phyloP scores from a whole-genome alignment of 2,113 vertebrate genomes.

The Oreamnos americanus region DNA sequence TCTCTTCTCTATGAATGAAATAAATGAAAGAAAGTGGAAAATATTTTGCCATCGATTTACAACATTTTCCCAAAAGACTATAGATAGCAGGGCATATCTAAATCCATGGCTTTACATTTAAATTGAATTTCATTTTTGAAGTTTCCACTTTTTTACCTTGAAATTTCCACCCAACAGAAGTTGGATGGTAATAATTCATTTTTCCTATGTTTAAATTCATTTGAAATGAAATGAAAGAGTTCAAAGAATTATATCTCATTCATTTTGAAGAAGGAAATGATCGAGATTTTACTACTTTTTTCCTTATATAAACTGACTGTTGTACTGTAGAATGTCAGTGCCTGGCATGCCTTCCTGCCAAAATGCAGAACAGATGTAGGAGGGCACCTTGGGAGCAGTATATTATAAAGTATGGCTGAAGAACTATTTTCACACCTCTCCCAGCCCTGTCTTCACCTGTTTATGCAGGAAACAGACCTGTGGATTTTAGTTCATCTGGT shows the following conservation, averaged over 20 bases:
- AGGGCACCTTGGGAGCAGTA: constrained; percentile 61
- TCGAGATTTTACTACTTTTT: not conserved
- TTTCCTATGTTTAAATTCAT: not conserved
- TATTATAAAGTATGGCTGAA: constrained; percentile 52
- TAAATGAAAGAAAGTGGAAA: not conserved
- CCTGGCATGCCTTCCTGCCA: constrained; percentile 34
- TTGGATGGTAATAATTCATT: not conserved
- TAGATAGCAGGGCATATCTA: not conserved
- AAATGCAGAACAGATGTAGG: constrained; percentile 70
- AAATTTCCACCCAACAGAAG: not conserved
- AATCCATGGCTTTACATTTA: not conserved
- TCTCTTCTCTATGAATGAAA: not conserved
- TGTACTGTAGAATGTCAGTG: not conserved
- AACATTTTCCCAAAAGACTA: not conserved
- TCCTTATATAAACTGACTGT: not conserved
- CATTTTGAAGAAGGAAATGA: not conserved
- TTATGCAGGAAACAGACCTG: constrained; percentile 68
- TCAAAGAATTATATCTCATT: not conserved
- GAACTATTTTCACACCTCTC: constrained; percentile 56
- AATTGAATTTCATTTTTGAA: constrained; percentile 19
- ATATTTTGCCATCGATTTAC: not conserved
- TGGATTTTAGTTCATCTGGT: constrained; percentile 60
- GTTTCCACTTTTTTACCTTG: not conserved
- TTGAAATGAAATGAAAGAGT: constrained; percentile 27
- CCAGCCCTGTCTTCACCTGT: constrained; percentile 66